phyloP scores from a whole-genome alignment of 2,888 invertebrate species.

The Allygus modestus region DNA sequence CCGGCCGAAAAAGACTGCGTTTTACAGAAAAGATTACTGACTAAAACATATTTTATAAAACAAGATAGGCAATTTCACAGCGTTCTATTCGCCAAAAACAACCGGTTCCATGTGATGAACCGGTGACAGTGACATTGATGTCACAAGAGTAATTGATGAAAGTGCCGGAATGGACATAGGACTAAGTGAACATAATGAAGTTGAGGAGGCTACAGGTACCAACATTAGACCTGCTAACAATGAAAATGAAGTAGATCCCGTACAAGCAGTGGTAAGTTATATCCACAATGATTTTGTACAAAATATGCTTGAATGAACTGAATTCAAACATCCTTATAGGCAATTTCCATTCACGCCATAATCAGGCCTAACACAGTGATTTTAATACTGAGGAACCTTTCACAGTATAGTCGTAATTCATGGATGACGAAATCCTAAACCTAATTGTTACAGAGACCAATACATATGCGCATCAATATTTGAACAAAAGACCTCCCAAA shows the following conservation, averaged over 20 bases:
- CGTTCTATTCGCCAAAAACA: too few relatives aligned
- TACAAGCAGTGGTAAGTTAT: neutral
- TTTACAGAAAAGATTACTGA: too few relatives aligned
- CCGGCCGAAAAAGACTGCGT: too few relatives aligned
- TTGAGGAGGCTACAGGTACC: too few relatives aligned
- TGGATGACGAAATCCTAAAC: conserved; percentile 65
- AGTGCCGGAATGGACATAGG: too few relatives aligned
- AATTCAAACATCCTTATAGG: conserved; percentile 10
- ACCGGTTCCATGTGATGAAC: too few relatives aligned
- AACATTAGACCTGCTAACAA: too few relatives aligned
- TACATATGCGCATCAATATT: conserved; percentile 69
- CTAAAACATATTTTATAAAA: too few relatives aligned
- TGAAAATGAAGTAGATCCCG: neutral
- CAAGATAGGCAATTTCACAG: too few relatives aligned
- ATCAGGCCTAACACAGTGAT: conserved; percentile 65
- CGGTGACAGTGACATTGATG: too few relatives aligned
- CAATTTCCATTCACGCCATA: conserved; percentile 66
- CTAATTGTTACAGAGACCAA: conserved; percentile 66
- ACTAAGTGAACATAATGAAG: too few relatives aligned
- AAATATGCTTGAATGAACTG: conserved; percentile 17
- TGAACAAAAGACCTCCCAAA: conserved; percentile 65
- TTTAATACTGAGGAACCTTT: conserved; percentile 63
- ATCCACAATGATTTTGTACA: conserved; percentile 13
- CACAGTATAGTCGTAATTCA: conserved; percentile 62
- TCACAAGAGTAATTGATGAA: too few relatives aligned